A percentile compares a stretch with the other conserved stretches of the same genome.
Conservation (phyloP, 2,888 invertebrate genomes). For the Dyspetes luteomarginatus region DNA sequence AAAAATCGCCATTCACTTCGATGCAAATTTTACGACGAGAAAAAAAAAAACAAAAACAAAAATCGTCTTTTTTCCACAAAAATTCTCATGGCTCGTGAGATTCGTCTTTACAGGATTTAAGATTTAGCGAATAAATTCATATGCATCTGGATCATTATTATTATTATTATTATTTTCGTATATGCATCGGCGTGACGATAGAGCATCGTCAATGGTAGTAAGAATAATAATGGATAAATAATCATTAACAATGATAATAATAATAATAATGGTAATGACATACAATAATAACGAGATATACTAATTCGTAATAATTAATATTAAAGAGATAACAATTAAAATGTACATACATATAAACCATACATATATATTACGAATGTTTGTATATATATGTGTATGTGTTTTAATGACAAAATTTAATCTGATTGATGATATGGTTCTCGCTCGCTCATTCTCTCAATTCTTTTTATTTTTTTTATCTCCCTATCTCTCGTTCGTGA, state of each 20-base stretch:
- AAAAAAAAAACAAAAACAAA: background rate
- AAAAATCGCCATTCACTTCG: constrained; percentile 1
- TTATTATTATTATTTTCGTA: constrained; percentile 18
- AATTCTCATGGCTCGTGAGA: background rate
- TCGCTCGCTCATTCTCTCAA: constrained; percentile 44
- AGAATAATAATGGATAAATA: constrained; percentile 66
- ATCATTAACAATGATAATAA: constrained; percentile 66
- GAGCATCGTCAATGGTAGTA: constrained; percentile 59
- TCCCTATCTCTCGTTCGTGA: constrained; percentile 61
- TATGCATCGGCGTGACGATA: constrained; percentile 45
- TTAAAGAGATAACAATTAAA: constrained; percentile 79
- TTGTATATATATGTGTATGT: constrained; percentile 48
- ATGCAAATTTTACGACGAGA: constrained; percentile 9
- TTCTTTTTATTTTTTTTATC: background rate
- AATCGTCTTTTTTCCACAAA: background rate
- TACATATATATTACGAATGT: constrained; percentile 59
- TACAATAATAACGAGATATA: constrained; percentile 78
- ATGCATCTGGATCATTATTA: background rate
- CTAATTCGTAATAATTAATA: constrained; percentile 74
- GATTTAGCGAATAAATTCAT: background rate
- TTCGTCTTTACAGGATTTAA: background rate
- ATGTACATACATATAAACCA: constrained; percentile 73
- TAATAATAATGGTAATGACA: constrained; percentile 74
- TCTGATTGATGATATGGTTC: constrained; percentile 78
- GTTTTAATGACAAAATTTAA: constrained; percentile 71